phyloP scores from a whole-genome alignment of 2,797 vertebrate genomes.

The Silurus aristotelis region DNA sequence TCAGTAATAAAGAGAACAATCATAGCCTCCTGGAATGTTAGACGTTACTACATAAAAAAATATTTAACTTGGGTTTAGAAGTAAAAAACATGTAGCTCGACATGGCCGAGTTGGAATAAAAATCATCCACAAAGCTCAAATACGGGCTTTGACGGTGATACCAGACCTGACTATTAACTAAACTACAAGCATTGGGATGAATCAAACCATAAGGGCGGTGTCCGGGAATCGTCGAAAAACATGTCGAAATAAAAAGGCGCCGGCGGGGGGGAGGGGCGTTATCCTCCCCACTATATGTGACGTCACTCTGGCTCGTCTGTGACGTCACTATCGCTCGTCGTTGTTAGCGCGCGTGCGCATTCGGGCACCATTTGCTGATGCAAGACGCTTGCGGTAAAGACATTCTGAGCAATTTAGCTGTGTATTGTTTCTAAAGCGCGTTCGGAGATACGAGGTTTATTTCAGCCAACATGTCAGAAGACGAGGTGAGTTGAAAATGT shows the following conservation, averaged over 20 bases:
- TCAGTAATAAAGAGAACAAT: conserved; percentile 22
- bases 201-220: background rate
- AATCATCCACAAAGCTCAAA: background rate
- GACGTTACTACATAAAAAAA: background rate
- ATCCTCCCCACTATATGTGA: background rate
- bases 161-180: too few relatives aligned
- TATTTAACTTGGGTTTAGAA: too few relatives aligned
- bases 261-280: too few relatives aligned
- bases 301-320: background rate
- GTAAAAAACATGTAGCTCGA: background rate
- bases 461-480: conserved; percentile 53
- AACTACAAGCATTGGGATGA: background rate
- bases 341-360: conserved; percentile 38
- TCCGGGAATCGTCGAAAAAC: background rate
- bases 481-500: conserved; percentile 49
- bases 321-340: conserved; percentile 12
- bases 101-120: too few relatives aligned
- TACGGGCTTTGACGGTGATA: background rate
- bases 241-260: background rate
- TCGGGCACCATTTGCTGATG: conserved; percentile 42
- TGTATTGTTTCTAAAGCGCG: background rate
- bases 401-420: background rate
- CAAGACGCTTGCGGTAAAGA: conserved; percentile 34
- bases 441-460: background rate
- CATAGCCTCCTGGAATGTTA: conserved; percentile 16